Evolutionary conservation across 2,797 vertebrate species (phyloP).

Genomic region (Lerista edwardsae): DNA sequence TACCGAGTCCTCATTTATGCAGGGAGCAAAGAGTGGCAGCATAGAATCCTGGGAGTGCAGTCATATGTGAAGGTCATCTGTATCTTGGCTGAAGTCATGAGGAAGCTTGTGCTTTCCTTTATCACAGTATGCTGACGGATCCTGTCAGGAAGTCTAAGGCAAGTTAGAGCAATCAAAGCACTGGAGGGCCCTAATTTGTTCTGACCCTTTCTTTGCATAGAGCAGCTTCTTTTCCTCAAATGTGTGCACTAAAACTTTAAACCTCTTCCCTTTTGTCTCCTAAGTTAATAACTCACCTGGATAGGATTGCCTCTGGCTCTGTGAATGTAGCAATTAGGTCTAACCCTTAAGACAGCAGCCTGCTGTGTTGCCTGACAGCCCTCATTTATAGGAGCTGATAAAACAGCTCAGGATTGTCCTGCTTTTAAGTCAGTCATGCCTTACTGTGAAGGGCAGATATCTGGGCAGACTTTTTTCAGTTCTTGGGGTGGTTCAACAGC

Average conservation of each 20-base stretch:
- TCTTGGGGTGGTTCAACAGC: slow-evolving; percentile 53
- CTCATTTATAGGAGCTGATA: slow-evolving; percentile 41
- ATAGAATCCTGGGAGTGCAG: background rate
- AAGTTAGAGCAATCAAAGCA: slow-evolving; percentile 24
- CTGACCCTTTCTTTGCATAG: slow-evolving; percentile 26
- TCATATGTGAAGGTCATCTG: background rate
- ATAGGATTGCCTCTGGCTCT: slow-evolving; percentile 65
- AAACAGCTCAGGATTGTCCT: slow-evolving; percentile 53
- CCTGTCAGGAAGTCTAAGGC: slow-evolving; percentile 8
- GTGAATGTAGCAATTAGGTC: slow-evolving; percentile 70
- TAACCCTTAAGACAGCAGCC: slow-evolving; percentile 55
- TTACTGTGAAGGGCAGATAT: slow-evolving; percentile 59
- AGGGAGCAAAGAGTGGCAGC: background rate
- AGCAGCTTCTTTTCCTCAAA: slow-evolving; percentile 55
- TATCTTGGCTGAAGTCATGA: slow-evolving; percentile 8
- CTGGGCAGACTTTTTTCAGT: slow-evolving; percentile 10
- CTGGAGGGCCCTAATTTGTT: slow-evolving; percentile 37
- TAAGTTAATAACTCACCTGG: slow-evolving; percentile 71
- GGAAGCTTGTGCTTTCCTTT: background rate
- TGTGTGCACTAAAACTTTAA: slow-evolving; percentile 43
- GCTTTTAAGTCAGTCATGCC: slow-evolving; percentile 60
- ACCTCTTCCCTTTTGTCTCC: slow-evolving; percentile 46
- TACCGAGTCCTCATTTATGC: slow-evolving; percentile 6
- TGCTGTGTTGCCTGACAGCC: slow-evolving; percentile 59
- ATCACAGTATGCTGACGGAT: background rate